A percentile compares a stretch with the other conserved stretches of the same genome.
Conservation (phyloP, 2,888 invertebrate genomes). For the Octonoba sinensis region DNA sequence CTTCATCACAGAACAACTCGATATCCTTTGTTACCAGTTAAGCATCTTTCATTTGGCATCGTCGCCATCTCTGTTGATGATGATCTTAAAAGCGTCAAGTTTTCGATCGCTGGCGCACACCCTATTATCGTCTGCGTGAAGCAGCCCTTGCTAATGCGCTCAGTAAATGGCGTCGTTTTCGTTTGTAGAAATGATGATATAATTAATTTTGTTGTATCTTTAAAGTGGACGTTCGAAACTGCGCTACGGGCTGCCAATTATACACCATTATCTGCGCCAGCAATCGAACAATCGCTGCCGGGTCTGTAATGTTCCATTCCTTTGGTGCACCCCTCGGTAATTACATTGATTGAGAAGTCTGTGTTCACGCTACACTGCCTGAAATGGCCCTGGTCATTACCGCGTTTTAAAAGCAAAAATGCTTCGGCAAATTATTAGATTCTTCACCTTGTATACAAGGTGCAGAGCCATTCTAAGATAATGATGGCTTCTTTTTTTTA, state of each 20-base stretch:
- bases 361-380: background rate
- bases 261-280: slow-evolving; percentile 43
- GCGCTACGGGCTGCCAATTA: slow-evolving; percentile 44
- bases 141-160: too few species aligned
- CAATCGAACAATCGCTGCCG: slow-evolving; percentile 26
- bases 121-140: slow-evolving; percentile 5
- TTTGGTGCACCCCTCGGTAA: slow-evolving; percentile 1
- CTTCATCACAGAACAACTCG: too few species aligned
- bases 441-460: too few species aligned
- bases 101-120: background rate
- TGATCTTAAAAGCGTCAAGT: slow-evolving; percentile 35
- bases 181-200: slow-evolving; percentile 56
- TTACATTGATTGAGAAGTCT: slow-evolving; percentile 9
- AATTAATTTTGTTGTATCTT: slow-evolving; percentile 57
- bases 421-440: too few species aligned
- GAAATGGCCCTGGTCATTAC: background rate
- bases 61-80: slow-evolving; percentile 51
- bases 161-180: slow-evolving; percentile 15
- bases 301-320: slow-evolving; percentile 18
- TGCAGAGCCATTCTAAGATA: too few species aligned
- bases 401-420: too few species aligned
- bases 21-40: too few species aligned
- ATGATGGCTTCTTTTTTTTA: too few species aligned
- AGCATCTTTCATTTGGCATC: too few species aligned
- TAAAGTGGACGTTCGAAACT: slow-evolving; percentile 46